phyloP scores from a whole-genome alignment of 2,113 vertebrate genomes.

The Sylvietta virens region DNA sequence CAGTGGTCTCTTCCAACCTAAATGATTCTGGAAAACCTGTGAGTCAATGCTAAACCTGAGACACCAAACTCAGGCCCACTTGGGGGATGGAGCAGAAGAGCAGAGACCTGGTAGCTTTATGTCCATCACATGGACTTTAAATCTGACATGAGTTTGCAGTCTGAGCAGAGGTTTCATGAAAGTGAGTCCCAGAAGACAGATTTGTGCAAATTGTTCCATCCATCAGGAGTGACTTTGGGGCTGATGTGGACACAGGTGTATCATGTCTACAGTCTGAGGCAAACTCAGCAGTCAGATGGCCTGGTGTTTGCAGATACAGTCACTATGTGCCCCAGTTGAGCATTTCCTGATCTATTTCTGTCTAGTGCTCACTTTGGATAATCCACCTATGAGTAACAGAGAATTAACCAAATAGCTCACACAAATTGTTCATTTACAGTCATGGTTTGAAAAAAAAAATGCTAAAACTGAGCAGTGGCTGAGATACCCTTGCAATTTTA shows the following conservation, averaged over 20 bases:
- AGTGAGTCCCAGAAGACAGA: not conserved
- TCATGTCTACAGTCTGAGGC: accelerated
- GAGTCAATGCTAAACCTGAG: not conserved
- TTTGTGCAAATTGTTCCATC: not conserved
- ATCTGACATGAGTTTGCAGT: not conserved
- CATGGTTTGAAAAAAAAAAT: not conserved
- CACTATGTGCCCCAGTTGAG: accelerated
- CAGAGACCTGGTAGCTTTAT: not conserved
- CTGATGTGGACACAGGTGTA: not conserved
- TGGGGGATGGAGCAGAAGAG: not conserved
- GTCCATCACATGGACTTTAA: accelerated
- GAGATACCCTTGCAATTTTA: not conserved
- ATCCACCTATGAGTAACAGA: not conserved
- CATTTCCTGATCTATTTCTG: not conserved
- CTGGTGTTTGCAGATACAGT: not conserved
- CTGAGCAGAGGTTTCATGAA: not conserved
- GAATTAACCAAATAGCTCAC: not conserved
- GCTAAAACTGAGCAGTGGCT: not conserved
- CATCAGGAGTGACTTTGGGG: not conserved
- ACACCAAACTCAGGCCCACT: too few species aligned
- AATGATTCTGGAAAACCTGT: not conserved
- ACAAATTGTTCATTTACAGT: not conserved
- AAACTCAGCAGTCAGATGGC: not conserved
- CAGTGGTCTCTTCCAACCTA: not conserved
- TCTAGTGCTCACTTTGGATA: not conserved